phyloP scores from a whole-genome alignment of 1,140 invertebrate species.

The Sipha flava region DNA sequence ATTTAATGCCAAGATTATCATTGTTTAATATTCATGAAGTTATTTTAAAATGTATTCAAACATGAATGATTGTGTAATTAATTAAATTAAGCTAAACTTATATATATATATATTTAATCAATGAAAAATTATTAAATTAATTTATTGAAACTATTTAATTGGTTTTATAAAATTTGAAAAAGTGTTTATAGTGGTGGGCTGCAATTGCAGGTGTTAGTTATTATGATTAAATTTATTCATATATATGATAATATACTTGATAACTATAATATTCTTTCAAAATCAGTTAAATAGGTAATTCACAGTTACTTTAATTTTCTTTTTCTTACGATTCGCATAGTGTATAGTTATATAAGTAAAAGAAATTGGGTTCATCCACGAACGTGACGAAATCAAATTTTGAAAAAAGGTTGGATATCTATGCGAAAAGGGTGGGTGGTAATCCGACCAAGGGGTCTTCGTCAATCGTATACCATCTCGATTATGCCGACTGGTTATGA shows the following conservation, averaged over 20 bases:
- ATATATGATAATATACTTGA: too few species aligned
- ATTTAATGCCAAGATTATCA: neutral
- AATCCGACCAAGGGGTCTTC: constrained; percentile 2
- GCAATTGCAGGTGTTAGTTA: too few species aligned
- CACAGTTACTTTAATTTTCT: neutral
- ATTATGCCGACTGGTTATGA: constrained; percentile 20
- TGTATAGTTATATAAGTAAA: neutral
- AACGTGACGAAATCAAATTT: constrained; percentile 15
- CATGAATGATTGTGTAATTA: neutral
- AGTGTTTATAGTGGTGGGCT: too few species aligned
- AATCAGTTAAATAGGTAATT: too few species aligned
- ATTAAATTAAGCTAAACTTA: too few species aligned
- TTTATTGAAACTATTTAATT: too few species aligned
- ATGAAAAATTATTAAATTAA: too few species aligned
- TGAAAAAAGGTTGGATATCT: neutral
- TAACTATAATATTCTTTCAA: too few species aligned
- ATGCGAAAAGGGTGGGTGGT: neutral
- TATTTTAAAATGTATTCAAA: neutral
- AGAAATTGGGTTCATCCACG: neutral
- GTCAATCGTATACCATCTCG: neutral
- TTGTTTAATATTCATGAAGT: neutral
- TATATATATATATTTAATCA: too few species aligned
- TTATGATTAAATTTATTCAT: too few species aligned
- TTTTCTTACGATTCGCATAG: neutral
- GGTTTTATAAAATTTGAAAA: too few species aligned